A percentile compares a stretch with the other conserved stretches of the same genome.
phyloP scores from a whole-genome alignment of 2,888 invertebrate genomes.

The Phyllotreta striolata region DNA sequence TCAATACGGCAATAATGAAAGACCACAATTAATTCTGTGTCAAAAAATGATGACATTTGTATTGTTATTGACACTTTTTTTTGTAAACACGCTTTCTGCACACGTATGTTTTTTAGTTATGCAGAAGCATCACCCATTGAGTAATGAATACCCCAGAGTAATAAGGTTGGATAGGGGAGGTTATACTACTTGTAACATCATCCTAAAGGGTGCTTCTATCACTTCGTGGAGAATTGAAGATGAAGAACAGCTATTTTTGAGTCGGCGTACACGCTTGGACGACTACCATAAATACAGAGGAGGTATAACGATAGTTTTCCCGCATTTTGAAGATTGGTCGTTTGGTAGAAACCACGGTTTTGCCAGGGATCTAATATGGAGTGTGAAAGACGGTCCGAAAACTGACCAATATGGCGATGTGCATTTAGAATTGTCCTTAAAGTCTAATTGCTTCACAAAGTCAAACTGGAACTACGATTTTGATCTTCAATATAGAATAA shows the following conservation, averaged over 20 bases:
- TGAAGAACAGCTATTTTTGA: conserved; percentile 39
- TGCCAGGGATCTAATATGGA: conserved; percentile 38
- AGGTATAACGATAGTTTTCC: conserved; percentile 41
- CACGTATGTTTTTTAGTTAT: neutral
- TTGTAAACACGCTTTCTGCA: no score
- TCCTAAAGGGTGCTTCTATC: conserved; percentile 42
- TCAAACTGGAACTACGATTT: conserved; percentile 42
- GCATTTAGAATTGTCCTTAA: conserved; percentile 30
- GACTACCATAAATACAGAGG: conserved; percentile 32
- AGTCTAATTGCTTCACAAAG: conserved; percentile 38
- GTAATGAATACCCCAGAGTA: conserved; percentile 1
- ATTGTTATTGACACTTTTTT: no score
- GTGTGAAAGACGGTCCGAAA: conserved; percentile 34
- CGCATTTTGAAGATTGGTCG: conserved; percentile 32
- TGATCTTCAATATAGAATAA: conserved; percentile 32
- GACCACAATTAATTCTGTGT: no score
- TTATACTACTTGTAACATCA: conserved; percentile 44
- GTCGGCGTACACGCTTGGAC: conserved; percentile 17
- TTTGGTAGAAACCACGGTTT: conserved; percentile 41
- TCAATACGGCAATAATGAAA: no score
- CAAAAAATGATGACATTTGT: no score
- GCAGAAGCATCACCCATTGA: neutral
- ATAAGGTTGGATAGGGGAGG: conserved; percentile 42
- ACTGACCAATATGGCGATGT: conserved; percentile 36
- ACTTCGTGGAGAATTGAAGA: conserved; percentile 44